Evolutionary conservation across 2,113 vertebrate species (phyloP).

Genomic region (Struthio camelus): DNA sequence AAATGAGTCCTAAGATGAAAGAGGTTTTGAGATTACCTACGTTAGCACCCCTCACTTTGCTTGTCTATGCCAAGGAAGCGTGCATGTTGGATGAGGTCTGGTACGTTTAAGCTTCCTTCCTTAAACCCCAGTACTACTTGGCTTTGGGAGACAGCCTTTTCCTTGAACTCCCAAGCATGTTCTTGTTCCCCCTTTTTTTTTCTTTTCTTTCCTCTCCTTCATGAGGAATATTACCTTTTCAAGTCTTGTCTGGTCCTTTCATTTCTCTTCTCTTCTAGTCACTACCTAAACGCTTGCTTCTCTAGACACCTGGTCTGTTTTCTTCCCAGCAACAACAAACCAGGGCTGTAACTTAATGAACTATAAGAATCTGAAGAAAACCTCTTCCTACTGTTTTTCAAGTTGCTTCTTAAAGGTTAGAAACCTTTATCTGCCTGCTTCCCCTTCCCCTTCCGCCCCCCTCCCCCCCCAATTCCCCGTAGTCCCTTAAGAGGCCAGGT

Average conservation of each 20-base stretch:
- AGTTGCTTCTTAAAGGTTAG: neutral
- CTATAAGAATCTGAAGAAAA: neutral
- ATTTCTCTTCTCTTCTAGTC: neutral
- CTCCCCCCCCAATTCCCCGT: neutral
- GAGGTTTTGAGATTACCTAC: neutral
- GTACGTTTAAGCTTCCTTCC: neutral
- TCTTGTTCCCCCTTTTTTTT: neutral
- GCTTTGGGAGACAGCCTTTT: neutral
- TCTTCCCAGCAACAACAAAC: neutral
- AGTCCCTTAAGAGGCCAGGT: neutral
- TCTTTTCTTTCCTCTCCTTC: no score
- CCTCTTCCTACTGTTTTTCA: neutral
- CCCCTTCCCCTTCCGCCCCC: neutral
- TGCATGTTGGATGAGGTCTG: neutral
- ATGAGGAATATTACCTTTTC: neutral
- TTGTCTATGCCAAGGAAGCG: neutral
- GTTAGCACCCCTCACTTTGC: no score
- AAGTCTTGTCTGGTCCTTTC: neutral
- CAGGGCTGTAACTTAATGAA: neutral
- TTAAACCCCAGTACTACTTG: neutral
- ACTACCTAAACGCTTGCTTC: neutral
- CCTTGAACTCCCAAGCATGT: neutral
- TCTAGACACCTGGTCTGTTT: neutral
- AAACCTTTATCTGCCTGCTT: neutral
- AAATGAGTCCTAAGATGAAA: fast-evolving